Evolutionary conservation across 2,797 vertebrate genomes (phyloP).

Genomic region (Rachycentron canadum): DNA sequence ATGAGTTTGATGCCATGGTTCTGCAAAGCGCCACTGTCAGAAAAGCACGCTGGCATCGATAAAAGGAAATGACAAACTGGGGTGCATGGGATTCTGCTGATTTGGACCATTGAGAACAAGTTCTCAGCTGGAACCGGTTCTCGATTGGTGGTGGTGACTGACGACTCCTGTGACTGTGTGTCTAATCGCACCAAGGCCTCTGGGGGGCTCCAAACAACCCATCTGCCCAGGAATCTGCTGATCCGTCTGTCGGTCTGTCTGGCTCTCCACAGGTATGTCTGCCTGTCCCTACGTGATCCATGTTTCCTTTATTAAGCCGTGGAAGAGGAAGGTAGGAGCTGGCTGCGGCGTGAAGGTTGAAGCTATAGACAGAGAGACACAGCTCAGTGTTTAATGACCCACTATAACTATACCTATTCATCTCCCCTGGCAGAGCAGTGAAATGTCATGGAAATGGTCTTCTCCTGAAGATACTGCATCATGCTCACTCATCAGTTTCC

Average conservation of each 20-base stretch:
- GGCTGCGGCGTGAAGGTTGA: constrained; percentile 80
- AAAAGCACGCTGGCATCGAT: too few species aligned
- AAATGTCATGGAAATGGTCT: constrained; percentile 63
- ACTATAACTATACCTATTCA: constrained; percentile 79
- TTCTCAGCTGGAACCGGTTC: neutral
- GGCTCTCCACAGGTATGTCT: constrained; percentile 73
- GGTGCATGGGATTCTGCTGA: too few species aligned
- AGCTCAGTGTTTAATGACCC: constrained; percentile 80
- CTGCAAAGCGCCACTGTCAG: too few species aligned
- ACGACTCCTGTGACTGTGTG: constrained; percentile 29
- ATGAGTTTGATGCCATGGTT: too few species aligned
- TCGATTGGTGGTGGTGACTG: too few species aligned
- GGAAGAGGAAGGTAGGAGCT: constrained; percentile 49
- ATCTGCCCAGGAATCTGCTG: constrained; percentile 74
- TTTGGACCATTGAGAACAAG: too few species aligned
- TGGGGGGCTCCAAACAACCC: constrained; percentile 61
- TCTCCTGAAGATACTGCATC: constrained; percentile 63
- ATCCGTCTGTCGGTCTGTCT: constrained; percentile 61
- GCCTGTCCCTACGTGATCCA: constrained; percentile 62
- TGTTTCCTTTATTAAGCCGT: constrained; percentile 70
- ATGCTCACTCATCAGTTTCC: constrained; percentile 55
- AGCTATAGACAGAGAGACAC: constrained; percentile 71
- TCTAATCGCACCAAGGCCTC: constrained; percentile 49
- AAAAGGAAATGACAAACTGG: too few species aligned
- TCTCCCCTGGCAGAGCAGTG: constrained; percentile 69